phyloP scores from a whole-genome alignment of 92 coral and sea anemone genomes.

The Ricordea florida region DNA sequence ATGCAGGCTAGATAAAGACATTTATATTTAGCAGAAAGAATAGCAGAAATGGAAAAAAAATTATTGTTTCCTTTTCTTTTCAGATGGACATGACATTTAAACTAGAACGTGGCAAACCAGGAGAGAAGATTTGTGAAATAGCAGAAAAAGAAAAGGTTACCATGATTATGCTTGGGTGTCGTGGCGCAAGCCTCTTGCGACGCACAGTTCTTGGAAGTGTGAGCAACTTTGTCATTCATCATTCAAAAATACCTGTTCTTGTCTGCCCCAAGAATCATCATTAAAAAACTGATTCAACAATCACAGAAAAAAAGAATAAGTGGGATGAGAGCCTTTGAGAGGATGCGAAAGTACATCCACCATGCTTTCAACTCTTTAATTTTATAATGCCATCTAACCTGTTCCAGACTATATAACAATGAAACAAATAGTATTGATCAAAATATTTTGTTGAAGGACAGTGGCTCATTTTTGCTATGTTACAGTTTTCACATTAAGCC shows the following conservation, averaged over 20 bases:
- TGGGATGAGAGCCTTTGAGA: too few species aligned
- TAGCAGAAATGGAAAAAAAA: neutral
- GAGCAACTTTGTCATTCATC: conserved; percentile 31
- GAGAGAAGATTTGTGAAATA: conserved; percentile 31
- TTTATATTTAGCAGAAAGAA: neutral
- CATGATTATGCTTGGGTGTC: conserved; percentile 8
- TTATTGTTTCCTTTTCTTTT: neutral
- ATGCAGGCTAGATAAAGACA: too few species aligned
- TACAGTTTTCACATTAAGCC: too few species aligned
- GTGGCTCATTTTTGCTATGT: too few species aligned
- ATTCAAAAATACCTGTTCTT: conserved; percentile 17
- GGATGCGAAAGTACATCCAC: too few species aligned
- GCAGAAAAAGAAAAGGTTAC: conserved; percentile 16
- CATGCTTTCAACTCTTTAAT: too few species aligned
- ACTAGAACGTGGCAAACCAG: conserved; percentile 31
- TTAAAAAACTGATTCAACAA: neutral
- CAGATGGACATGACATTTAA: conserved; percentile 9
- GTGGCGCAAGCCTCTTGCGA: conserved; percentile 13
- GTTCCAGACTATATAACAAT: too few species aligned
- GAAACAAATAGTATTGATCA: too few species aligned
- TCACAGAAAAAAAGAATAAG: too few species aligned
- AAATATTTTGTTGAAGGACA: too few species aligned
- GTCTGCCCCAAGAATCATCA: conserved; percentile 23
- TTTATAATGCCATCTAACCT: too few species aligned
- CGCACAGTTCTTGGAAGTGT: conserved; percentile 41